Percentiles rank a stretch among this genome's conserved stretches.
Evolutionary conservation across 92 coral and sea anemone genomes (phyloP).

Genomic region (Zoanthus sociatus): DNA sequence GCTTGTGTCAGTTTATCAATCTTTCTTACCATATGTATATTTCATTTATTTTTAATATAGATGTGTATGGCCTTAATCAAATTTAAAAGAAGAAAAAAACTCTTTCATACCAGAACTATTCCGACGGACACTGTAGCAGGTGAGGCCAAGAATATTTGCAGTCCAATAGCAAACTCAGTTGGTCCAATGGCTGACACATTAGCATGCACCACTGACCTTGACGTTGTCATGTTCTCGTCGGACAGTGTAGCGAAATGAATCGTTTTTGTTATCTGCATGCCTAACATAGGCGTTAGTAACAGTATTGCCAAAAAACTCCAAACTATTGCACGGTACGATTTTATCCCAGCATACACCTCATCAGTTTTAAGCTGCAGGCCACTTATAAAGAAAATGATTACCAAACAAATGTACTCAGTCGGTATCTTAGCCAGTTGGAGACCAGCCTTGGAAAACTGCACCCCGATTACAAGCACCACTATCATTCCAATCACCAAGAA

Average conservation of each 20-base stretch:
- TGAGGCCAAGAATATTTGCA: constrained; percentile 83
- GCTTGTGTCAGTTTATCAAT: no score
- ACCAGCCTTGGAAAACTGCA: constrained; percentile 69
- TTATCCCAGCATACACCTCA: constrained; percentile 65
- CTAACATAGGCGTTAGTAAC: constrained; percentile 76
- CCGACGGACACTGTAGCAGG: constrained; percentile 91
- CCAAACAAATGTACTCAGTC: constrained; percentile 57
- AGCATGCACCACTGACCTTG: constrained; percentile 82
- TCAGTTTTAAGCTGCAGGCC: constrained; percentile 86
- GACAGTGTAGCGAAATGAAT: constrained; percentile 88
- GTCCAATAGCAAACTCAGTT: constrained; percentile 90
- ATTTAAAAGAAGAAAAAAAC: not conserved
- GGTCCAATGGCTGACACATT: constrained; percentile 95
- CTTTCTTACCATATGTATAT: not conserved
- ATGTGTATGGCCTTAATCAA: not conserved
- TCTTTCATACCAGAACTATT: constrained; percentile 80
- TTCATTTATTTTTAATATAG: not conserved
- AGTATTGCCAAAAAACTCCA: constrained; percentile 84
- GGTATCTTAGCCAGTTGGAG: constrained; percentile 50
- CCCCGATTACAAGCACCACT: constrained; percentile 61
- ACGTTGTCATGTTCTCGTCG: constrained; percentile 71
- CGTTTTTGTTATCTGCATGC: constrained; percentile 87
- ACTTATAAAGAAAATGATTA: constrained; percentile 58
- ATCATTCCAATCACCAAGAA: constrained; percentile 72
- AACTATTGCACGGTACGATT: constrained; percentile 75